Conservation (phyloP, 2,113 vertebrate species). For the Tursiops truncatus region DNA sequence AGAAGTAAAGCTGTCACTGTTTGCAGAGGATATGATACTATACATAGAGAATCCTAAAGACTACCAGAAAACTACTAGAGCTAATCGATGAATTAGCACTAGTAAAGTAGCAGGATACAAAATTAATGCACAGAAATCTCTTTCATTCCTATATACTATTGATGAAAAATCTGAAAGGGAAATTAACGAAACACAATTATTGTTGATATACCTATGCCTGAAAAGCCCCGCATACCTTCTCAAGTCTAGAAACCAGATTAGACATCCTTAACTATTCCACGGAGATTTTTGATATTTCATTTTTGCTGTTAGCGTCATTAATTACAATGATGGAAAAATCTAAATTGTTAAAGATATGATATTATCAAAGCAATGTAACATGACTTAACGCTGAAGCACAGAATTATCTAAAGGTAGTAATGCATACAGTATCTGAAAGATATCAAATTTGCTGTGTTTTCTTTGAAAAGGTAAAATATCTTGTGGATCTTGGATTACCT, state of each 20-base stretch:
- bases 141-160: too few species aligned
- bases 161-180: too few species aligned
- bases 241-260: neutral
- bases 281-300: neutral
- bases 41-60: too few species aligned
- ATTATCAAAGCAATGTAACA: neutral
- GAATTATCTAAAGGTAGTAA: neutral
- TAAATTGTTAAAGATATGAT: neutral
- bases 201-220: neutral
- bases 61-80: too few species aligned
- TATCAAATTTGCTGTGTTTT: neutral
- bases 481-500: fast-evolving
- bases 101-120: too few species aligned
- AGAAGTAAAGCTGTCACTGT: too few species aligned
- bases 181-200: neutral
- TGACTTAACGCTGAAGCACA: neutral
- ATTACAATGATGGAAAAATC: neutral
- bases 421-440: neutral
- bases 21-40: too few species aligned
- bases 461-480: neutral
- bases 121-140: too few species aligned
- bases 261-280: neutral
- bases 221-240: neutral
- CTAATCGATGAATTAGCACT: too few species aligned
- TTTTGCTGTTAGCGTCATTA: neutral